Percentiles rank a stretch among this genome's conserved stretches.
These are phyloP conservation scores for Dreissena polymorpha DNA, from an alignment of 1,140 invertebrate species.

Conservation along the genomic window DNA sequence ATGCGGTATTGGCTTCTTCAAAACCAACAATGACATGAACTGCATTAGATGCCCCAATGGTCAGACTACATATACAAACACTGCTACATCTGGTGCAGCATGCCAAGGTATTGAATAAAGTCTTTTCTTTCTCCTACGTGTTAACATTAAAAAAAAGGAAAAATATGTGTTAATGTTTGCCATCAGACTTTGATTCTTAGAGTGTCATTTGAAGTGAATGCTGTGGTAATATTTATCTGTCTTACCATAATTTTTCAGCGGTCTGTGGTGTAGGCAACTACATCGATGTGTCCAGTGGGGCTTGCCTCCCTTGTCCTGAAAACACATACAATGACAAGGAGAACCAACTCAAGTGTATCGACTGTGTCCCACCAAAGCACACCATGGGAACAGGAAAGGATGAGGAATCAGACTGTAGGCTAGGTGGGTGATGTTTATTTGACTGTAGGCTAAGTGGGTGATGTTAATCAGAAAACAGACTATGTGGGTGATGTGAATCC, in stretches of 20 bases:
- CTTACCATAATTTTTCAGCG: background rate
- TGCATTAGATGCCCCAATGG: slow-evolving; percentile 19
- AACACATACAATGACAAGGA: background rate
- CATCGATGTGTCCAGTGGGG: background rate
- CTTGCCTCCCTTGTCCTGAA: background rate
- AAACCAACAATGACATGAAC: background rate
- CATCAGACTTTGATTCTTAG: no score
- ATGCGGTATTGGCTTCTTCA: slow-evolving; percentile 23
- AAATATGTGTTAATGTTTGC: no score
- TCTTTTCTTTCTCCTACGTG: no score
- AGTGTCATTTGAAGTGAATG: no score
- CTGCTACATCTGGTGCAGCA: background rate
- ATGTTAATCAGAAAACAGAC: no score
- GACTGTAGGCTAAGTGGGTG: no score
- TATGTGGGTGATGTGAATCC: no score
- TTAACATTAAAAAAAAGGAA: no score
- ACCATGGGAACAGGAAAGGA: background rate
- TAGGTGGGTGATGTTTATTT: background rate
- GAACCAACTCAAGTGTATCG: background rate
- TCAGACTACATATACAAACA: slow-evolving; percentile 11
- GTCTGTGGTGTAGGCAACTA: background rate
- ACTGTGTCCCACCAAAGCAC: background rate
- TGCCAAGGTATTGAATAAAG: background rate
- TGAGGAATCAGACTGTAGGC: background rate
- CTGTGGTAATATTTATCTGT: no score